phyloP scores from a whole-genome alignment of 1,140 invertebrate species.

The Calycopis cecrops region DNA sequence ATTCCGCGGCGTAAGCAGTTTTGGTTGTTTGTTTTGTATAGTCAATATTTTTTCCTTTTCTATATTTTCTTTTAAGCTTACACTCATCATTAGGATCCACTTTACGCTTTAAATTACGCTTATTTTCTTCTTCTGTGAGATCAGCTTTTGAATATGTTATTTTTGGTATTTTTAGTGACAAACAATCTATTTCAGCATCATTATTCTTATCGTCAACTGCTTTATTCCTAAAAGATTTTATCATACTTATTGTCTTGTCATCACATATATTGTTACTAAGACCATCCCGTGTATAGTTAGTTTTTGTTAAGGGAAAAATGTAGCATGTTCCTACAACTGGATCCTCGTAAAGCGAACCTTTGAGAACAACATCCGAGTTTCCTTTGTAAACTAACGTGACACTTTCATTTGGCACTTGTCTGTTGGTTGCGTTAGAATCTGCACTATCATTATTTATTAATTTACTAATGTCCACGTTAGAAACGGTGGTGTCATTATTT shows the following conservation, averaged over 20 bases:
- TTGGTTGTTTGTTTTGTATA: constrained; percentile 45
- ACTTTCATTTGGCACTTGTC: constrained; percentile 23
- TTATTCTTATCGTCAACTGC: constrained; percentile 12
- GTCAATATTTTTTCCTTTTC: constrained; percentile 64
- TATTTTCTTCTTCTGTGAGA: not conserved
- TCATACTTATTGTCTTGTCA: constrained; percentile 11
- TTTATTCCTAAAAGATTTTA: constrained; percentile 19
- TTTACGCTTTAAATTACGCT: constrained; percentile 44
- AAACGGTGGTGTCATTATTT: too few species aligned
- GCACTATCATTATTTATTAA: too few species aligned
- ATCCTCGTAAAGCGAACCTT: constrained; percentile 47
- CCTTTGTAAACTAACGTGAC: constrained; percentile 38
- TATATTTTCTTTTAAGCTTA: constrained; percentile 46
- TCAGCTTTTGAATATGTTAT: constrained; percentile 37
- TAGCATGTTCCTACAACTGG: constrained; percentile 48
- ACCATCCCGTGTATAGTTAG: constrained; percentile 9
- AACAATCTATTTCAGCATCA: constrained; percentile 17
- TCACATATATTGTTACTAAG: constrained; percentile 4
- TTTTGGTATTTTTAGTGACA: constrained; percentile 40
- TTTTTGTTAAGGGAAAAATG: constrained; percentile 41
- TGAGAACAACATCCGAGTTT: constrained; percentile 36
- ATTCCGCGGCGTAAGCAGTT: constrained; percentile 46
- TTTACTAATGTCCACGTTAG: too few species aligned
- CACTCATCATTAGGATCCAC: constrained; percentile 26
- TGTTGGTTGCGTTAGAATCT: too few species aligned